A percentile compares a stretch with the other conserved stretches of the same genome.
phyloP scores from a whole-genome alignment of 92 coral and sea anemone genomes.

The Metridium senile region DNA sequence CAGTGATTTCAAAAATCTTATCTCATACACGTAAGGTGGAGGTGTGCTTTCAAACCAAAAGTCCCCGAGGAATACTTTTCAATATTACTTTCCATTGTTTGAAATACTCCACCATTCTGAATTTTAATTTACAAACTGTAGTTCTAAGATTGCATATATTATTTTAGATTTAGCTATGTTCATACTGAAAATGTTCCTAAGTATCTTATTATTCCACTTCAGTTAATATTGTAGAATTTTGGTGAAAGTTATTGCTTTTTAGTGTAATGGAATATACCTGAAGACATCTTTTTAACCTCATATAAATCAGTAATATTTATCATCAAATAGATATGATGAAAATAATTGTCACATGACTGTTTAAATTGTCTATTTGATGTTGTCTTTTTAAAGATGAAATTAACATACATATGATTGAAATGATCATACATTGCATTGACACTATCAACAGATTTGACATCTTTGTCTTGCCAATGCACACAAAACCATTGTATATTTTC shows the following conservation, averaged over 20 bases:
- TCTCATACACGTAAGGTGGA: background rate
- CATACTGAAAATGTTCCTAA: too few relatives aligned
- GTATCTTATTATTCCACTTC: background rate
- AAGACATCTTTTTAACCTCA: background rate
- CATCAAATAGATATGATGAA: background rate
- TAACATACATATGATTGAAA: background rate
- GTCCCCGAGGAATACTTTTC: constrained; percentile 6
- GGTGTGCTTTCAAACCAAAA: background rate
- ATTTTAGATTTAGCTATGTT: too few relatives aligned
- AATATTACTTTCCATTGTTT: background rate
- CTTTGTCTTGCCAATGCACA: too few relatives aligned
- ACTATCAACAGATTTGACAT: background rate
- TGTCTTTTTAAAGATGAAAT: background rate
- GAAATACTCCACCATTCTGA: background rate
- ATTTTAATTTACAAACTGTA: background rate
- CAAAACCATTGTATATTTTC: too few relatives aligned
- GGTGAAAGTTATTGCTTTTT: background rate
- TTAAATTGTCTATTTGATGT: background rate
- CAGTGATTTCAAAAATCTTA: background rate
- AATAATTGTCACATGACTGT: constrained; percentile 4
- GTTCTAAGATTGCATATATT: too few relatives aligned
- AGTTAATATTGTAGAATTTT: background rate
- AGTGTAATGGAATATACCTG: background rate
- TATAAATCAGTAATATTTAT: background rate
- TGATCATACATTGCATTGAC: too few relatives aligned